Evolutionary conservation across 2,888 invertebrate species (phyloP).

Genomic region (Diaperis boleti): DNA sequence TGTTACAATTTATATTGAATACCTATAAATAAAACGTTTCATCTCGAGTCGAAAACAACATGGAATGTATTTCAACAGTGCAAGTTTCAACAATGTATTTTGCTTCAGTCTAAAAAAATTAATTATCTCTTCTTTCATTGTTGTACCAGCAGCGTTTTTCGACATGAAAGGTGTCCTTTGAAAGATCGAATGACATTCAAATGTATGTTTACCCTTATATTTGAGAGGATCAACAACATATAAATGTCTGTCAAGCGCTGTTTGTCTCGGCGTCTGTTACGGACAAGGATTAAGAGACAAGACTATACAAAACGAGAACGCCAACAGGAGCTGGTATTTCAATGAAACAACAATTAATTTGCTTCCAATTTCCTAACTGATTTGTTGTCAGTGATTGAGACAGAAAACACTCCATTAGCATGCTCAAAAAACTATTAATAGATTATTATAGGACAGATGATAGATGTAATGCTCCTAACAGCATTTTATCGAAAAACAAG

Average conservation of each 20-base stretch:
- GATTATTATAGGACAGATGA: constrained; percentile 45
- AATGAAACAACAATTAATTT: constrained; percentile 29
- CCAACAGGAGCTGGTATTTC: constrained; percentile 19
- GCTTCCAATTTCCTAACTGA: constrained; percentile 15
- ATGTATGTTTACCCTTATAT: constrained; percentile 20
- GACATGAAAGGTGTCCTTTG: constrained; percentile 1
- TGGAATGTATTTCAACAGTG: too few relatives aligned
- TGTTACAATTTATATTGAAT: too few relatives aligned
- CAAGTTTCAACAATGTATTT: too few relatives aligned
- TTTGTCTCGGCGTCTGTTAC: constrained; percentile 22
- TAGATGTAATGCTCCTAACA: constrained; percentile 48
- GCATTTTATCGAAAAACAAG: constrained; percentile 52
- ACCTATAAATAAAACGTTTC: too few relatives aligned
- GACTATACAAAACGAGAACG: constrained; percentile 8
- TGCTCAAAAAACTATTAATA: constrained; percentile 24
- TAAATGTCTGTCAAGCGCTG: constrained; percentile 27
- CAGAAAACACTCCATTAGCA: constrained; percentile 24
- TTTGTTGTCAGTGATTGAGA: constrained; percentile 15
- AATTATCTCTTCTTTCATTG: background rate
- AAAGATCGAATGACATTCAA: constrained; percentile 20
- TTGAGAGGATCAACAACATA: constrained; percentile 25
- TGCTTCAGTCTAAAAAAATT: background rate
- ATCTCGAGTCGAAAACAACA: too few relatives aligned
- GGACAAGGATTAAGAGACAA: constrained; percentile 30
- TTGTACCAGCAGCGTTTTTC: background rate